A percentile compares a stretch with the other conserved stretches of the same genome.
phyloP scores from a whole-genome alignment of 2,113 vertebrate genomes.

The Heterochromis multidens region DNA sequence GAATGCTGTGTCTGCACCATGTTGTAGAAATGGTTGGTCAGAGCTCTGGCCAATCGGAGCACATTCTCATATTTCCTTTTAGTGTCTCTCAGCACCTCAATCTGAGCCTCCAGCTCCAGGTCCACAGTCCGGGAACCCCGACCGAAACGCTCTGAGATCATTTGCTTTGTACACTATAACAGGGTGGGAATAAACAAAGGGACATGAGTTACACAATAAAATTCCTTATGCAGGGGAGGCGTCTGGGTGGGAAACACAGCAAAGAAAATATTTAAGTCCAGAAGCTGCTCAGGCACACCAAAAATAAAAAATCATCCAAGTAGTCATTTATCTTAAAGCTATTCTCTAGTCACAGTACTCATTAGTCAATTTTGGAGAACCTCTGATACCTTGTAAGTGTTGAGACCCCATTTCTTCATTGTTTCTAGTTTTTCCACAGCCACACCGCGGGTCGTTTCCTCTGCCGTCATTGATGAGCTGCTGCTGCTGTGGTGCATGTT shows the following conservation, averaged over 20 bases:
- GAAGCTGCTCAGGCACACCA: too few relatives aligned
- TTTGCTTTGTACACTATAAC: constrained; percentile 91
- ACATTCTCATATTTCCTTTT: constrained; percentile 93
- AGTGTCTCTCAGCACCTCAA: constrained; percentile 93
- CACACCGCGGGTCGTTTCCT: constrained; percentile 84
- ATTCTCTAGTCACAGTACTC: background rate
- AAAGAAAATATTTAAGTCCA: background rate
- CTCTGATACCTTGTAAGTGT: constrained; percentile 90
- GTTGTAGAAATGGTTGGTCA: constrained; percentile 95
- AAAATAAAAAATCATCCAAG: background rate
- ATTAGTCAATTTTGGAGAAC: background rate
- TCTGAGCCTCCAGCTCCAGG: constrained; percentile 94
- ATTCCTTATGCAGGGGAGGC: fast-evolving
- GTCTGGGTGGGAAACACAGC: background rate
- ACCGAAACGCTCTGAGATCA: constrained; percentile 92
- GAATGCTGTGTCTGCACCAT: constrained; percentile 97
- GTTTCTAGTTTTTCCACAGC: constrained; percentile 95
- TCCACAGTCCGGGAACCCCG: constrained; percentile 93
- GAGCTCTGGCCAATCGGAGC: constrained; percentile 85
- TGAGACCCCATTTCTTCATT: constrained; percentile 94
- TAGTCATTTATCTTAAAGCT: background rate
- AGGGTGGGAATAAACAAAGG: background rate
- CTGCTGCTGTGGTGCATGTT: constrained; percentile 84
- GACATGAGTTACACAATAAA: background rate
- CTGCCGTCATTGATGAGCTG: constrained; percentile 68